Base-by-base conservation (phyloP, 2,113 vertebrate species). In the Himantopus leucocephalus region DNA sequence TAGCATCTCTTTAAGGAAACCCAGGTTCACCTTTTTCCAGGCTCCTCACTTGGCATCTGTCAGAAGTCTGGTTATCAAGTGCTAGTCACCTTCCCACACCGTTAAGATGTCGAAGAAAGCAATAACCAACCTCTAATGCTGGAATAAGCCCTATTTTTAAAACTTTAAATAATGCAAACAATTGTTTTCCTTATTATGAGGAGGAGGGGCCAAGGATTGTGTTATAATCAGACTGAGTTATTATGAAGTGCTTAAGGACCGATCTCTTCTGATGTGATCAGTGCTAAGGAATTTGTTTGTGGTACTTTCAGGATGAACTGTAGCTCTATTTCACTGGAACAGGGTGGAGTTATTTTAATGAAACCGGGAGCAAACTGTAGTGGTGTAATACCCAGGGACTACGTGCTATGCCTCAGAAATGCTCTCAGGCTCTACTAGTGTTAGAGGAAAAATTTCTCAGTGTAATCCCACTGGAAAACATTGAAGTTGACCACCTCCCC, bases 71-170 rank as follows among this genome's bases (percentile, higher is more conserved):
- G 27, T 87, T 85, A 60, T 66, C 34, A 53, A 55, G 37, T 50
- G 24, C 24, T 67, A 47, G 70, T 77, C 4, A 1, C 23, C 27
- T 89, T 48, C 22, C 20, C 11, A n/a, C 13, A 12, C 29, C 3
- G 2, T 32, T 62, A 58, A 89, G 47, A 41, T 56, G 35, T 9
- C 39, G 47, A 91, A 67, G 37, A 50, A 86, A 76, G 37, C 12
- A 47, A 34, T 35, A 29, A 78, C 4, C 10, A 75, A 6, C 12
- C 4, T 15, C 12, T 73, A 70, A 59, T 0, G 0, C 17, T 23
- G 62, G 43, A 55, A 67, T 30, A 82, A 87, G 2, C 7, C 16
- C 5, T 43, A 14, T 63, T 56, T 64, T 84, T 72, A 91, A 91
- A 55, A 75, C 34, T 63, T 74, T 30, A 35, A 41, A 66, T 35